Conservation (phyloP, 2,888 invertebrate species). For the Trachelus iudaicus region DNA sequence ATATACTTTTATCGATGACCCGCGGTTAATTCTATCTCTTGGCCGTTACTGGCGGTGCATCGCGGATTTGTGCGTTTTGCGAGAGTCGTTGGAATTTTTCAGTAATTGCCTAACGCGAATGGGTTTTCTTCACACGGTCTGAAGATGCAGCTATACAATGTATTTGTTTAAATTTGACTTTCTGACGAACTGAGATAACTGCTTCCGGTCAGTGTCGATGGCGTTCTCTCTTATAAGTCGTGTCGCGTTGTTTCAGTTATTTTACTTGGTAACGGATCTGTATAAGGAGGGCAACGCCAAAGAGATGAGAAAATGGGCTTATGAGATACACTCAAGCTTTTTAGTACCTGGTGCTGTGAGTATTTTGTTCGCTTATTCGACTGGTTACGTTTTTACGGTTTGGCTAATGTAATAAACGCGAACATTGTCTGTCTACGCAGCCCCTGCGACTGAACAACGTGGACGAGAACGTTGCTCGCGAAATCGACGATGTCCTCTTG, state of each 20-base stretch:
- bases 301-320: conserved; percentile 98
- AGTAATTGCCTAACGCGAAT: neutral
- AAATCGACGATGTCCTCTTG: conserved; percentile 88
- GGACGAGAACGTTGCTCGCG: conserved; percentile 88
- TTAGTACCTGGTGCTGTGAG: conserved; percentile 88
- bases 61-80: neutral
- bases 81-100: neutral
- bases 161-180: neutral
- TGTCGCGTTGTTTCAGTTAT: conserved; percentile 68
- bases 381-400: conserved; percentile 6
- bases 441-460: conserved; percentile 83
- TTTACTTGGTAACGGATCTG: conserved; percentile 92
- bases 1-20: neutral
- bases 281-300: conserved; percentile 87
- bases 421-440: conserved; percentile 67
- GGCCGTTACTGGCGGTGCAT: neutral
- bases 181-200: neutral
- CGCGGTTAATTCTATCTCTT: neutral
- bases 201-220: neutral
- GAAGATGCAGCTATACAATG: neutral
- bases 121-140: too few relatives aligned
- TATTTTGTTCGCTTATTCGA: conserved; percentile 42
- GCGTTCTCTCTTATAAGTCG: neutral
- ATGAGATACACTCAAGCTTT: conserved; percentile 98
- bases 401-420: neutral